These are phyloP conservation scores for Theristicus caerulescens DNA, from an alignment of 2,113 vertebrate genomes.

Conservation along the genomic window DNA sequence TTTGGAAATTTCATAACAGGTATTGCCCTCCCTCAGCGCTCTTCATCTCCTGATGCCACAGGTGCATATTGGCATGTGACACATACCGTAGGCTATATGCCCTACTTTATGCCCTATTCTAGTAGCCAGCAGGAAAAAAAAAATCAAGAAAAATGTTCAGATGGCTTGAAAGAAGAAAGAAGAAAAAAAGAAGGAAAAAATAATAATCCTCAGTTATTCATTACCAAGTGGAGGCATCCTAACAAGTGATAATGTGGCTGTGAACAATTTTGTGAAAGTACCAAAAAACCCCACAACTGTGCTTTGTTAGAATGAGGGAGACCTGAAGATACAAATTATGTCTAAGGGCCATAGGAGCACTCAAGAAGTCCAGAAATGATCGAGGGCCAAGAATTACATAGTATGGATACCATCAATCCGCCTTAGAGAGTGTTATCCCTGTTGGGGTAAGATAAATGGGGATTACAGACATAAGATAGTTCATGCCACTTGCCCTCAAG, in stretches of 20 bases:
- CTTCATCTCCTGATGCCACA: background rate
- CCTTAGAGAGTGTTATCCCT: background rate
- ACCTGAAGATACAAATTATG: background rate
- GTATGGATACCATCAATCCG: background rate
- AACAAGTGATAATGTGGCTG: background rate
- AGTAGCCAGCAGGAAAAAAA: background rate
- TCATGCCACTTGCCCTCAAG: background rate
- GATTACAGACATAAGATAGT: background rate
- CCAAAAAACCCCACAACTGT: rapidly evolving
- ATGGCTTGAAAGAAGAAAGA: background rate
- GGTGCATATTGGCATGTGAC: background rate
- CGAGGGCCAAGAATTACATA: background rate
- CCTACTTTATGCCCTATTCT: background rate
- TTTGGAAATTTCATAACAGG: background rate
- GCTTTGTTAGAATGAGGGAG: background rate
- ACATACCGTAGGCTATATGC: background rate
- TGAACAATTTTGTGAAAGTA: background rate
- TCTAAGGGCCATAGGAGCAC: background rate
- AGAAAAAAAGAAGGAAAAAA: background rate
- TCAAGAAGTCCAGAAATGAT: background rate
- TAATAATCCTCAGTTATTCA: background rate
- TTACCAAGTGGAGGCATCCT: background rate
- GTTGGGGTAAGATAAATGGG: background rate
- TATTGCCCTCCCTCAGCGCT: background rate
- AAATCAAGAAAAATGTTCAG: background rate